These are phyloP conservation scores for Lacerta agilis DNA, from an alignment of 2,797 vertebrate genomes.

Conservation along the genomic window DNA sequence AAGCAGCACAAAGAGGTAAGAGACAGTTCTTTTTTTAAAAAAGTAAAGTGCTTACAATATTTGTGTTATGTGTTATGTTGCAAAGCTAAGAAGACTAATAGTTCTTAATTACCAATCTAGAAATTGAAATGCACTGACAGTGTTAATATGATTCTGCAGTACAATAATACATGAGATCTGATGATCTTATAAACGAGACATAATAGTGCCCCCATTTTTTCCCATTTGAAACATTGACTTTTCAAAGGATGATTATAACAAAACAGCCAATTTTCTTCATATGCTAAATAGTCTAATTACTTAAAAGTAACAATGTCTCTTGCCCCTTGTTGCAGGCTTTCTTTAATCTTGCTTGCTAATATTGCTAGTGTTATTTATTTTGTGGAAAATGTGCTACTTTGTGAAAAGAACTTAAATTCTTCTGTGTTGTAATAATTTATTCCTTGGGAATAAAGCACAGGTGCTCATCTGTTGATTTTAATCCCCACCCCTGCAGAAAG, in stretches of 20 bases:
- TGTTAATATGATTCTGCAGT: not conserved
- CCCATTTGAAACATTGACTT: too few species aligned
- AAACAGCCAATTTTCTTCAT: not conserved
- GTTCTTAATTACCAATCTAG: not conserved
- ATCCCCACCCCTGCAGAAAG: conserved; percentile 65
- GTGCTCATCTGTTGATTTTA: conserved; percentile 10
- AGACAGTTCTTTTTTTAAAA: not conserved
- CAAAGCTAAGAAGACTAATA: not conserved
- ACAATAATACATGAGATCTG: not conserved
- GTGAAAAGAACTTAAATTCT: not conserved
- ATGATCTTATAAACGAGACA: not conserved
- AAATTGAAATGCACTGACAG: not conserved
- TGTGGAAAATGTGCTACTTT: not conserved
- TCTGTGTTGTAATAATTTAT: not conserved
- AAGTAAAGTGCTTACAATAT: not conserved
- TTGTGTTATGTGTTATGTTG: not conserved
- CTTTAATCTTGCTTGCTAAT: not conserved
- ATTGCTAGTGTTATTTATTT: not conserved
- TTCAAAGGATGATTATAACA: not conserved
- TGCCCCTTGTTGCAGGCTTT: not conserved
- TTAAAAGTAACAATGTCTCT: not conserved
- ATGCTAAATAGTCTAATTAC: not conserved
- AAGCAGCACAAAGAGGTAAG: conserved; percentile 89
- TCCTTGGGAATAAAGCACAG: not conserved
- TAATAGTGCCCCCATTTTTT: not conserved